These are phyloP conservation scores for Actinopyga echinites DNA, from an alignment of 53 echinoderm and acorn worm species.

Conservation along the genomic window DNA sequence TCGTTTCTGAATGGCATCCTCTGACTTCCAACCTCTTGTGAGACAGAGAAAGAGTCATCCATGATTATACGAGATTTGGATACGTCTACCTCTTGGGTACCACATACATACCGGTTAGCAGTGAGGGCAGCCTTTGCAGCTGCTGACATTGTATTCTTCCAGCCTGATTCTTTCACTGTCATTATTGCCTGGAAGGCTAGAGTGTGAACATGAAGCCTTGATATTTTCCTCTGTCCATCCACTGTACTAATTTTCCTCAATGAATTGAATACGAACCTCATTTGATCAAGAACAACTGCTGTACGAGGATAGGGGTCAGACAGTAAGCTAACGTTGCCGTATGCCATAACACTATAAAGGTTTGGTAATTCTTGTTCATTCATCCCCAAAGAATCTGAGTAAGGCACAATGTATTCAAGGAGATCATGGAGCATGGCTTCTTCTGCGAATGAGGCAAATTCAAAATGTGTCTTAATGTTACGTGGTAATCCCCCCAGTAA, in stretches of 20 bases:
- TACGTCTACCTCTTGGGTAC: conserved; percentile 60
- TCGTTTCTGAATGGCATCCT: conserved; percentile 68
- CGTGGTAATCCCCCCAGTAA: conserved; percentile 62
- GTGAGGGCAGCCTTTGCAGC: conserved; percentile 94
- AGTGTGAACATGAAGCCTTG: conserved; percentile 90
- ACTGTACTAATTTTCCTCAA: conserved; percentile 42
- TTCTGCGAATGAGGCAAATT: conserved; percentile 95
- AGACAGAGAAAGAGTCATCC: conserved; percentile 95
- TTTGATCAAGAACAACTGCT: conserved; percentile 89
- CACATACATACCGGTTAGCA: conserved; percentile 87
- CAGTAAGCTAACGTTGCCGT: conserved; percentile 84
- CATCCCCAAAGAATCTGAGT: conserved; percentile 89
- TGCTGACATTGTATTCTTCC: conserved; percentile 96
- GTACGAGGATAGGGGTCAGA: conserved; percentile 87
- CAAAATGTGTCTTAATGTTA: conserved; percentile 81
- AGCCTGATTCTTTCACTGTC: conserved; percentile 68
- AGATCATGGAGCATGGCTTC: conserved; percentile 71
- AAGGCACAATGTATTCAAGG: conserved; percentile 68
- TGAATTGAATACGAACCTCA: conserved; percentile 73
- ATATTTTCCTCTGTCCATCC: conserved; percentile 48
- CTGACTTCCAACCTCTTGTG: conserved; percentile 68
- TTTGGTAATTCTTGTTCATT: conserved; percentile 97
- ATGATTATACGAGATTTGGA: conserved; percentile 80
- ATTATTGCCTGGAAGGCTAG: conserved; percentile 97
- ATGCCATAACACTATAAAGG: conserved; percentile 77